Base-by-base conservation (phyloP, 2,888 invertebrate species). In the Dynastes maya region DNA sequence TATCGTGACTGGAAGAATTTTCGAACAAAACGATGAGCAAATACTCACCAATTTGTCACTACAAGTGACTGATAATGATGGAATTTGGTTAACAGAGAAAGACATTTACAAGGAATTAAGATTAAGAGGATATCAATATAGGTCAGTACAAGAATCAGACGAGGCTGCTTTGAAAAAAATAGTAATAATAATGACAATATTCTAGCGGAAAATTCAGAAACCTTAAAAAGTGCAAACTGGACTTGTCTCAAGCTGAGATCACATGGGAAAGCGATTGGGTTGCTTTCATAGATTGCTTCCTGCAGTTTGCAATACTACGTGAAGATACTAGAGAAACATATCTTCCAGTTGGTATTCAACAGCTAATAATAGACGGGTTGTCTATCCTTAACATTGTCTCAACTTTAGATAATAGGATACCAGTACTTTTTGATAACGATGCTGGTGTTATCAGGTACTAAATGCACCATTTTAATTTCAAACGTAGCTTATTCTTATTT, bases 251-350 rank as follows among this genome's bases (percentile, higher is more conserved):
- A 1, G 92, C 91, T 1, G 88, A 89, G 27, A 86, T 92, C 5
- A 87, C 90, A 74, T 97, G 96, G 96, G 90, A 92, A 68, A 93
- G 93, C 84, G 96, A 96, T 88, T 97, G 96, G 96, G 93, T 96
- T 11, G 92, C 96, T 0, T 97, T 96, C 88, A 92, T 97, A 91
- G 97, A 97, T 88, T 95, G 95, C 75, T 93, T 97, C 92, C 90
- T 97, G n/a, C 97, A 97, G 88, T 91, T 95, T 82, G 92, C 93
- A 83, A 93, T 96, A 75, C 85, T 96, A 11, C 91, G 92, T 13
- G 90, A 91, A 58, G 93, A 94, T 82, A 92, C 93, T 0, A 90
- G 94, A 3, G 91, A 92, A 1, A 91, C 96, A 1, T 91, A 93
- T 85, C 91, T 96, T 0, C 96, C 96, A 0, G 95, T 82, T 6